These are phyloP conservation scores for Opisthocomus hoazin DNA, from an alignment of 2,113 vertebrate species.

Conservation along the genomic window DNA sequence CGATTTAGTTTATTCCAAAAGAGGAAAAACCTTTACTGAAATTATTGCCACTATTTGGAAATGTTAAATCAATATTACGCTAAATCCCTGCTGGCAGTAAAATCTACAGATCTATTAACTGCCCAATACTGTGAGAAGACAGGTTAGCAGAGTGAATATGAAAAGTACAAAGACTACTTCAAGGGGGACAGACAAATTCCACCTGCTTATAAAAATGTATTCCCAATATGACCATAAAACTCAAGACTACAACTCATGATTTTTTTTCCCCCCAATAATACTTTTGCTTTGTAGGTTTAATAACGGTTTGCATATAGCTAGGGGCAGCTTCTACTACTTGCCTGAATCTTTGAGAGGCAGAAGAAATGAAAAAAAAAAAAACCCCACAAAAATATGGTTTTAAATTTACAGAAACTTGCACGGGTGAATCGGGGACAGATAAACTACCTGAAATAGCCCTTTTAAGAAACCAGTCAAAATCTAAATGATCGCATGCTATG, in stretches of 20 bases:
- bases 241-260: not conserved
- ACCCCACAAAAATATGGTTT: not conserved
- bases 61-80: slow-evolving; percentile 38
- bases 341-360: not conserved
- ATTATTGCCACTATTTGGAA: slow-evolving; percentile 50
- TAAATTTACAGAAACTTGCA: not conserved
- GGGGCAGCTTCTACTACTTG: not conserved
- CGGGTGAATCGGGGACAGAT: not conserved
- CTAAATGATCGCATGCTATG: not conserved
- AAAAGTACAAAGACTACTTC: not conserved
- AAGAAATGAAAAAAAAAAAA: not conserved
- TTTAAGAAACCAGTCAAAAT: not conserved
- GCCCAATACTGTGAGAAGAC: not conserved
- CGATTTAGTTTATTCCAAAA: slow-evolving; percentile 1
- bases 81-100: slow-evolving; percentile 2
- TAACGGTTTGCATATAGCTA: not conserved
- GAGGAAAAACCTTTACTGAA: not conserved
- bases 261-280: not conserved
- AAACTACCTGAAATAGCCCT: not conserved
- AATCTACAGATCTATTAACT: slow-evolving; percentile 6
- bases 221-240: not conserved
- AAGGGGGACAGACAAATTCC: not conserved
- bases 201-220: not conserved
- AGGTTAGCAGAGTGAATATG: not conserved
- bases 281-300: not conserved